phyloP scores from a whole-genome alignment of 2,797 vertebrate genomes.

The Karalla daura region DNA sequence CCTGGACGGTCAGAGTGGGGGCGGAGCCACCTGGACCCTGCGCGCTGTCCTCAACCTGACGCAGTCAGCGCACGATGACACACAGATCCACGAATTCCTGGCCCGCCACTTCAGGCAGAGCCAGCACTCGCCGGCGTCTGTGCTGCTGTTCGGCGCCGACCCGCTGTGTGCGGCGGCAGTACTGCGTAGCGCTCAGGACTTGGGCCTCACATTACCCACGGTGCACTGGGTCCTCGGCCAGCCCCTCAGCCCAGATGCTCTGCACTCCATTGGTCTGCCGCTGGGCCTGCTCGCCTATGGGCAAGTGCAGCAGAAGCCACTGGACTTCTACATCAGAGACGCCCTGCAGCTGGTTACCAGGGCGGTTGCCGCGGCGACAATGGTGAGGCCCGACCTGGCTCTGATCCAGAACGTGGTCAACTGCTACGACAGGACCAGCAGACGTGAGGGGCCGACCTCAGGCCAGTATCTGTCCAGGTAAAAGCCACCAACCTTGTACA shows the following conservation, averaged over 20 bases:
- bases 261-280: slow-evolving; percentile 87
- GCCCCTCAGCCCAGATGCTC: slow-evolving; percentile 79
- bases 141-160: slow-evolving; percentile 86
- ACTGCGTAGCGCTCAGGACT: slow-evolving; percentile 78
- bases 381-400: slow-evolving; percentile 70
- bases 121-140: slow-evolving; percentile 73
- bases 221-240: slow-evolving; percentile 91
- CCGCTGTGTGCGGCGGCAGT: slow-evolving; percentile 71
- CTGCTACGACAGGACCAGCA: slow-evolving; percentile 79
- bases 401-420: slow-evolving; percentile 81
- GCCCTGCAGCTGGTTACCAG: slow-evolving; percentile 83
- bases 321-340: slow-evolving; percentile 87
- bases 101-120: slow-evolving; percentile 73
- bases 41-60: slow-evolving; percentile 85
- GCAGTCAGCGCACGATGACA: slow-evolving; percentile 62
- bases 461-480: slow-evolving; percentile 87
- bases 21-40: slow-evolving; percentile 68
- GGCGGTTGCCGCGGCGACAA: slow-evolving; percentile 78
- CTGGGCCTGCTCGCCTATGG: slow-evolving; percentile 89
- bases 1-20: slow-evolving; percentile 71
- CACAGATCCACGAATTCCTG: slow-evolving; percentile 76
- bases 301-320: slow-evolving; percentile 82
- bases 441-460: slow-evolving; percentile 64
- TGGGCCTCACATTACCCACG: slow-evolving; percentile 80
- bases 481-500: slow-evolving; percentile 33